A percentile compares a stretch with the other conserved stretches of the same genome.
phyloP scores from a whole-genome alignment of 2,888 invertebrate species.

The Schizotus pectinicornis region DNA sequence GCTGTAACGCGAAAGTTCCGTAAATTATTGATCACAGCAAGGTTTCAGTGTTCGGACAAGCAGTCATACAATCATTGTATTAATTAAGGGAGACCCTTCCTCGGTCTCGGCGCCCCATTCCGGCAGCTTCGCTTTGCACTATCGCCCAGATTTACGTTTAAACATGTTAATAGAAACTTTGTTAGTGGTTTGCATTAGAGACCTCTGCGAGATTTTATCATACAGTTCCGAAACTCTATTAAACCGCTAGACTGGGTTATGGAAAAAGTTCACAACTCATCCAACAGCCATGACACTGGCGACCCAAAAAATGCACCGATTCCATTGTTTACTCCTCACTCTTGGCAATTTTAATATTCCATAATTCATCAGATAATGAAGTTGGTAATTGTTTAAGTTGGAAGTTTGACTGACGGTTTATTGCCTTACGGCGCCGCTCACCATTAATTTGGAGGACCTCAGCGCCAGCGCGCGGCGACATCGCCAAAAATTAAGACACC shows the following conservation, averaged over 20 bases:
- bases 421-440: too few relatives aligned
- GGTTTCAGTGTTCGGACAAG: constrained; percentile 11
- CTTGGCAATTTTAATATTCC: too few relatives aligned
- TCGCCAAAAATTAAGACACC: too few relatives aligned
- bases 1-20: not conserved
- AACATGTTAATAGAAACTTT: constrained; percentile 22
- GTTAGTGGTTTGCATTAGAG: constrained; percentile 10
- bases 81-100: constrained; percentile 16
- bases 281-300: constrained; percentile 8
- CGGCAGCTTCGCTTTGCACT: constrained; percentile 4
- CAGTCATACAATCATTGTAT: constrained; percentile 20
- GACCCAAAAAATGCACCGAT: too few relatives aligned
- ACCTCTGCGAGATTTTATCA: constrained; percentile 18
- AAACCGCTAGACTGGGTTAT: constrained; percentile 16
- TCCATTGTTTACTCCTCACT: too few relatives aligned
- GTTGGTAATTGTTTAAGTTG: too few relatives aligned
- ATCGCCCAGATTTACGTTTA: constrained; percentile 11
- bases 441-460: too few relatives aligned
- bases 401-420: too few relatives aligned
- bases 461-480: too few relatives aligned
- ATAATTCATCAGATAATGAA: too few relatives aligned
- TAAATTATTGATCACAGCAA: constrained; percentile 14
- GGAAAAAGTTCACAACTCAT: constrained; percentile 20
- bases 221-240: constrained; percentile 11
- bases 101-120: constrained; percentile 4